Conservation (phyloP, 2,888 invertebrate genomes). For the Ashinkailepas kermadecensis region DNA sequence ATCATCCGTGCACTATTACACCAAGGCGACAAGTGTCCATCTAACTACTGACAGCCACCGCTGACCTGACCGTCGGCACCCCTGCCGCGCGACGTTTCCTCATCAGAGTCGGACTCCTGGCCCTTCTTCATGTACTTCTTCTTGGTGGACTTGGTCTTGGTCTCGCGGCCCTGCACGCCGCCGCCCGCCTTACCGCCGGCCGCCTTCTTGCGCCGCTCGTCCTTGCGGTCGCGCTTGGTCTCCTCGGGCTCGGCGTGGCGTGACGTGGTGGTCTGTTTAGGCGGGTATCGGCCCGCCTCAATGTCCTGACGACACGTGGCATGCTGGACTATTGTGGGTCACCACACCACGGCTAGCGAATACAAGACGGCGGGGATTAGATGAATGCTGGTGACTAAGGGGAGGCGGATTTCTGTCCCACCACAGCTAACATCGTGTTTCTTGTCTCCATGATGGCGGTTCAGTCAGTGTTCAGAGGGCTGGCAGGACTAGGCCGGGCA, state of each 20-base stretch:
- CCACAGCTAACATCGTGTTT: too few species aligned
- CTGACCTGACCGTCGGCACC: conserved; percentile 15
- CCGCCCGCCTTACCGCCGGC: conserved; percentile 81
- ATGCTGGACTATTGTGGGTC: too few species aligned
- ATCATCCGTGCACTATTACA: too few species aligned
- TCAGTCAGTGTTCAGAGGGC: too few species aligned
- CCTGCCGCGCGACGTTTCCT: conserved; percentile 46
- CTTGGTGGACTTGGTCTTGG: conserved; percentile 87
- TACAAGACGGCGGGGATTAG: too few species aligned
- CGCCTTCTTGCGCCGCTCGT: conserved; percentile 82
- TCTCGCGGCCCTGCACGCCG: conserved; percentile 86
- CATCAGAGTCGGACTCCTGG: conserved; percentile 58
- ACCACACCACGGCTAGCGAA: too few species aligned
- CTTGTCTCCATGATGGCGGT: too few species aligned
- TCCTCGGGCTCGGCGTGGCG: conserved; percentile 41
- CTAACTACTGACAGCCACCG: too few species aligned
- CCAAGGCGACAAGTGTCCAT: too few species aligned
- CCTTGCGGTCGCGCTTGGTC: conserved; percentile 63
- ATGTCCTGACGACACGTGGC: neutral
- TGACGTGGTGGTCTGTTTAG: neutral
- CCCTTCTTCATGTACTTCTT: conserved; percentile 48
- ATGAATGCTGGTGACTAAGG: too few species aligned
- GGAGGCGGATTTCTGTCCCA: too few species aligned
- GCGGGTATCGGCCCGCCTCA: neutral
- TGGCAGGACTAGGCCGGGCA: too few species aligned